Base-by-base conservation (phyloP, 2,888 invertebrate species). In the Stenotaenia linearis region DNA sequence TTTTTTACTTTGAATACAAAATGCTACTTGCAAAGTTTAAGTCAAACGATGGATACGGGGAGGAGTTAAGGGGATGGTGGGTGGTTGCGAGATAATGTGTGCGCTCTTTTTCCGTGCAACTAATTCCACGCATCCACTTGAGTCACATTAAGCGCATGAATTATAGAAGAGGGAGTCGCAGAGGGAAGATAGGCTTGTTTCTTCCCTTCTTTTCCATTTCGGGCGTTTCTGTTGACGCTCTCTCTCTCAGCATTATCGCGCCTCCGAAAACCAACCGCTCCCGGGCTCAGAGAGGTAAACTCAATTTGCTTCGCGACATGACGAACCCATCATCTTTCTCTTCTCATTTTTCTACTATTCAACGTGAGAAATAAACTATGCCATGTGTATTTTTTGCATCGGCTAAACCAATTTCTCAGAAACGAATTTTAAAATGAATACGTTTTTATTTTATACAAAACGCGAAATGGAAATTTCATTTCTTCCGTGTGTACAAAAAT, bases 91-190 rank as follows among this genome's bases (percentile, higher is more conserved):
- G 25, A 23, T 69, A 69, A 69, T 69, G 69, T 28, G 69, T n/a
- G 69, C 28, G 25, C 69, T 69, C 69, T 69, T 69, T 69, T 69
- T 69, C 69, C 69, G 69, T 28, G 15, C 69, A 69, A 69, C 69
- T 69, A 69, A 69, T 69, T 69, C 69, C 69, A 28, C 69, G 69
- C 69, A 69, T 69, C 25, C 69, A 69, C 69, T 69, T 25, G 69
- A 69, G 69, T 69, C 69, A 69, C 69, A 69, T 69, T 69, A 69
- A 69, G 69, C 69, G 10, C 69, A 69, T 69, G 69, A 69, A 69
- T 69, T 69, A 69, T 69, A 69, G 69, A 69, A 69, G 69, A 69
- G 69, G 69, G 69, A 69, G 69, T 28, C 69, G 69, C 69, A 69
- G 28, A 69, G 69, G 28, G 69, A 69, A 69, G 69, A 69, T 69